Evolutionary conservation across 2,113 vertebrate species (phyloP), one percentile per base, ranked within the genome.

Genomic region (Carollia perspicillata): DNA sequence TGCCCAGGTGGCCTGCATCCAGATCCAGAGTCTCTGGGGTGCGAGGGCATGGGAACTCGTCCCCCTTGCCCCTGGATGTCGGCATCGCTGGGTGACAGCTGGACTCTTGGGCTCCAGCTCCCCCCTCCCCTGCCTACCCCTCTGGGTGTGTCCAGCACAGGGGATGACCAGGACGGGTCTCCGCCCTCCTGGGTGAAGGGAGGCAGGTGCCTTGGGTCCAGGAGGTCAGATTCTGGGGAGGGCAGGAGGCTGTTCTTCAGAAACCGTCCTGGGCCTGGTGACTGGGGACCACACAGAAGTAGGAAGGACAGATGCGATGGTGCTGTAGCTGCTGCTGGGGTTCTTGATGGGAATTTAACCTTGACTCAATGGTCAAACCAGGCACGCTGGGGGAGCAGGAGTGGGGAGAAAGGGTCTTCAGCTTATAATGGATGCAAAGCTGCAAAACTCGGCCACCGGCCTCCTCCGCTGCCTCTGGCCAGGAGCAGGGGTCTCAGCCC

Each of bases 341-440:
- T 23, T 49, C 69, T 49, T 42, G 28, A 13, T 1, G 37, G 90
- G 60, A 86, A 23, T 14, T 47, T 81, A 40, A 22, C 68, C 66
- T 55, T 3, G 90, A 85, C 88, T n/a, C 65, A 9, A 2, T 0
- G 53, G 86, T 79, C 87, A 75, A 17, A 53, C 49, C 3, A 3
- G 74, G 78, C 66, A 20, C 84, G 75, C 75, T 0, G 0, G 42
- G 60, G 35, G 69, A 44, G 74, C 44, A 23, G 44, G 35, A 28
- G 26, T 5, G 44, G 49, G 40, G 47, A 88, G 86, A 85, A 30
- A 16, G 65, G 93, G 75, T 78, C 85, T 95, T 90, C 65, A 47
- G 95, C 85, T 90, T 69, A 30, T 44, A 44, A 28, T 26, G 49
- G 94, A 94, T 2, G 68, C 65, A 16, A 90, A 94, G 93, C 81